Evolutionary conservation across 2,797 vertebrate genomes (phyloP).

Genomic region (Mus minutoides): DNA sequence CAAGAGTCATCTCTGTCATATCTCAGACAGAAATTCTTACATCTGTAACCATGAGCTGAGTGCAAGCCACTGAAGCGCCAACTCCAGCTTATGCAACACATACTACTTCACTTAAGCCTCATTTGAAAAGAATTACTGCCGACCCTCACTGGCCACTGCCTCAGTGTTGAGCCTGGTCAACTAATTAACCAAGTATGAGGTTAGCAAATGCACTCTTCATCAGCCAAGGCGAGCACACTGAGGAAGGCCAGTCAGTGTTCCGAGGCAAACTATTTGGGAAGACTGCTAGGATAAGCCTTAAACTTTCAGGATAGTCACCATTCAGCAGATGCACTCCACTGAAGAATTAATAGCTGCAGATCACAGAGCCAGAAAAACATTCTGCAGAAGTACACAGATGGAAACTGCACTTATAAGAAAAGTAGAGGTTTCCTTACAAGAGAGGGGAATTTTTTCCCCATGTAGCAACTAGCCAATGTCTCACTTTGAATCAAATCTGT

Average conservation of each 20-base stretch:
- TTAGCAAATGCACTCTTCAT: slow-evolving; percentile 49
- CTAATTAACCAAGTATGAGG: slow-evolving; percentile 46
- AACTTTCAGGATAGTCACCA: slow-evolving; percentile 55
- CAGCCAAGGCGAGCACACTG: not conserved
- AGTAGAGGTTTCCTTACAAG: slow-evolving; percentile 8
- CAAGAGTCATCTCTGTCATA: slow-evolving; percentile 2
- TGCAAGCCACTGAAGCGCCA: slow-evolving; percentile 31
- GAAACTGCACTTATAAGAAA: slow-evolving; percentile 62
- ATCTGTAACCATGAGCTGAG: not conserved
- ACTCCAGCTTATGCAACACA: slow-evolving; percentile 23
- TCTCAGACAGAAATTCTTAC: not conserved
- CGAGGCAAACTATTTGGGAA: not conserved
- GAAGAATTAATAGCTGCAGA: slow-evolving; percentile 41
- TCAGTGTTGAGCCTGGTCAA: slow-evolving; percentile 17
- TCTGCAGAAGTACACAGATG: slow-evolving; percentile 41
- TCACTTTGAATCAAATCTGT: slow-evolving; percentile 69
- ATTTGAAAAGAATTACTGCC: slow-evolving; percentile 46
- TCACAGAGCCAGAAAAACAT: not conserved
- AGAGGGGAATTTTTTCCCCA: slow-evolving; percentile 31
- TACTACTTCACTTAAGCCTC: slow-evolving; percentile 41
- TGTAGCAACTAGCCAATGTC: slow-evolving; percentile 62
- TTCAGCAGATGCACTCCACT: not conserved
- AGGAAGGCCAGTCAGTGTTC: not conserved
- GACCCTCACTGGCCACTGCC: slow-evolving; percentile 35
- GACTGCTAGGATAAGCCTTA: slow-evolving; percentile 28